A percentile compares a stretch with the other conserved stretches of the same genome.
These are phyloP conservation scores for Orius laevigatus DNA, from an alignment of 1,140 invertebrate species.

Conservation along the genomic window DNA sequence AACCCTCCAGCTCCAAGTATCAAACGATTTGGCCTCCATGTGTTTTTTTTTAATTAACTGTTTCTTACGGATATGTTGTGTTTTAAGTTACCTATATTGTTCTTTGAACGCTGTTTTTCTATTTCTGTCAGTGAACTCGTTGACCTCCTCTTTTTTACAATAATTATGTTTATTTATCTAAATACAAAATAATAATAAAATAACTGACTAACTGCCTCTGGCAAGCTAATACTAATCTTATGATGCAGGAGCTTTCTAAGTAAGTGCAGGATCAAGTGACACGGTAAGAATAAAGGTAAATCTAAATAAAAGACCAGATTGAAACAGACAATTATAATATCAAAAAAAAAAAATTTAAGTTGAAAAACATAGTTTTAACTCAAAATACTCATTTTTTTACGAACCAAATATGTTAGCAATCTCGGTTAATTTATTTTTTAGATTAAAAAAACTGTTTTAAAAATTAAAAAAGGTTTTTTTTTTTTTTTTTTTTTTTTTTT, in stretches of 20 bases:
- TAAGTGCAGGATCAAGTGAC: neutral
- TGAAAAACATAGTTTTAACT: too few species aligned
- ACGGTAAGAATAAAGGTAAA: constrained; percentile 4
- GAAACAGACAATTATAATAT: too few species aligned
- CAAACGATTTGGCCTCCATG: constrained; percentile 31
- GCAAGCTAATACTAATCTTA: constrained; percentile 2
- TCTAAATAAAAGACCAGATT: constrained; percentile 3
- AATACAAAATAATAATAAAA: constrained; percentile 2
- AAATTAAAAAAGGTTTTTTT: too few species aligned
- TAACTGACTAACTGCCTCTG: neutral
- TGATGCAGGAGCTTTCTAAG: constrained; percentile 2
- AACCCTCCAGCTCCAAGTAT: constrained; percentile 32
- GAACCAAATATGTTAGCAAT: too few species aligned
- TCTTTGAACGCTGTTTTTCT: neutral
- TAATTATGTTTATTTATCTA: neutral
- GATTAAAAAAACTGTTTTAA: too few species aligned
- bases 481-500: too few species aligned
- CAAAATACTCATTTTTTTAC: too few species aligned
- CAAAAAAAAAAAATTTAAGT: too few species aligned
- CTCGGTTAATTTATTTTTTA: too few species aligned
- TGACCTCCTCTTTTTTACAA: constrained; percentile 12
- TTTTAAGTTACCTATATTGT: constrained; percentile 2
- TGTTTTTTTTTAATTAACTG: constrained; percentile 22
- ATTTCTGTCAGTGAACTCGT: constrained; percentile 4
- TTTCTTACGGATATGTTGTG: constrained; percentile 1